Percentiles rank a stretch among this genome's conserved stretches.
Conservation (phyloP, 2,113 vertebrate species). For the Cynopterus brachyotis region DNA sequence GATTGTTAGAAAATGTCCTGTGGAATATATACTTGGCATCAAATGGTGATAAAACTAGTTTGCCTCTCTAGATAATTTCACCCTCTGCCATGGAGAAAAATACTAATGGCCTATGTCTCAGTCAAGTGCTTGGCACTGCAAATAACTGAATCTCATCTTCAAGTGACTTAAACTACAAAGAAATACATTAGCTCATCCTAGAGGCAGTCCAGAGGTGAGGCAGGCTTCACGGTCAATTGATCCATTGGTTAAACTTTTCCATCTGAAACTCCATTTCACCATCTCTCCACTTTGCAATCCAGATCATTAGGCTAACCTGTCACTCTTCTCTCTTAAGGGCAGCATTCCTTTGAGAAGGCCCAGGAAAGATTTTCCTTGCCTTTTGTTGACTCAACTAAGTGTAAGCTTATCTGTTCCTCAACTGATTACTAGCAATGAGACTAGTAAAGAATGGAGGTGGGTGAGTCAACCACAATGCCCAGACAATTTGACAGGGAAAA, state of each 20-base stretch:
- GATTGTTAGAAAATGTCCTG: not conserved
- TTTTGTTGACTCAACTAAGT: not conserved
- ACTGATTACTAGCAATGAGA: not conserved
- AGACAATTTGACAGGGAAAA: not conserved
- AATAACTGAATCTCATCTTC: conserved; percentile 3
- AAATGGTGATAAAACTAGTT: not conserved
- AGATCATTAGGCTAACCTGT: not conserved
- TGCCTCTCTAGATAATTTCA: not conserved
- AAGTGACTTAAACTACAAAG: not conserved
- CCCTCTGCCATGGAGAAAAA: not conserved
- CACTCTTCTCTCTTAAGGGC: not conserved
- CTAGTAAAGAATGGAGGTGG: not conserved
- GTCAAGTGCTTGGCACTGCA: not conserved
- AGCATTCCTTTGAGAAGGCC: not conserved
- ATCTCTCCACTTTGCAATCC: not conserved
- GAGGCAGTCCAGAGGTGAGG: not conserved
- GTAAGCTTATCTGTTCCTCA: not conserved
- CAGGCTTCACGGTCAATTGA: not conserved
- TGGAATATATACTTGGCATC: not conserved
- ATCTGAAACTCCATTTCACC: not conserved
- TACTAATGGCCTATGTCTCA: not conserved
- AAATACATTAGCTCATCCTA: conserved; percentile 2
- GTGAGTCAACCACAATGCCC: not conserved
- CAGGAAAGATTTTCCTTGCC: not conserved
- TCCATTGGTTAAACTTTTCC: not conserved